Conservation (phyloP, 2,888 invertebrate species). For the Melangyna quadrimaculata region DNA sequence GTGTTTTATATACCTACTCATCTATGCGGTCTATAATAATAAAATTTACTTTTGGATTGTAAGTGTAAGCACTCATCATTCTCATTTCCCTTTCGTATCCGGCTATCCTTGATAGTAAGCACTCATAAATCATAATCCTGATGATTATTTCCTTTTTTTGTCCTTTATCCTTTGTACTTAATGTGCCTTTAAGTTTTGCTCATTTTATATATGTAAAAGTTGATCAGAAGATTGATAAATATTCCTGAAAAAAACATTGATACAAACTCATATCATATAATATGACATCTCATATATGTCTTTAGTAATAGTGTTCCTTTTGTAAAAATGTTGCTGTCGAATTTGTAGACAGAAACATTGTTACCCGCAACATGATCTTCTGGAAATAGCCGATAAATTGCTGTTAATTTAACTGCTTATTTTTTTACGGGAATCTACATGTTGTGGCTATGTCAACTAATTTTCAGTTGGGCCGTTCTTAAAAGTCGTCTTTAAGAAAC, state of each 20-base stretch:
- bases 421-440: too few species aligned
- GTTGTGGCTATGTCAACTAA: too few species aligned
- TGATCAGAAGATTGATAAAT: not conserved
- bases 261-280: too few species aligned
- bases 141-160: not conserved
- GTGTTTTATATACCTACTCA: not conserved
- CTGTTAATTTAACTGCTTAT: too few species aligned
- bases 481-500: too few species aligned
- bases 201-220: not conserved
- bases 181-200: not conserved
- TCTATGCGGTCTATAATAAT: slow-evolving; percentile 7
- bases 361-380: too few species aligned
- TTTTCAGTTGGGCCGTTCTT: too few species aligned
- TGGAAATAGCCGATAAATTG: too few species aligned
- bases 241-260: not conserved
- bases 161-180: not conserved
- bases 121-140: not conserved
- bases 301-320: too few species aligned
- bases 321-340: too few species aligned
- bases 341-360: too few species aligned
- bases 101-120: not conserved
- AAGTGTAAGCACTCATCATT: slow-evolving; percentile 27
- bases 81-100: not conserved
- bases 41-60: slow-evolving; percentile 30
- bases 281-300: too few species aligned